Percentiles rank a stretch among this genome's conserved stretches.
Conservation (phyloP, 1,140 invertebrate genomes). For the Trichoplusia ni region DNA sequence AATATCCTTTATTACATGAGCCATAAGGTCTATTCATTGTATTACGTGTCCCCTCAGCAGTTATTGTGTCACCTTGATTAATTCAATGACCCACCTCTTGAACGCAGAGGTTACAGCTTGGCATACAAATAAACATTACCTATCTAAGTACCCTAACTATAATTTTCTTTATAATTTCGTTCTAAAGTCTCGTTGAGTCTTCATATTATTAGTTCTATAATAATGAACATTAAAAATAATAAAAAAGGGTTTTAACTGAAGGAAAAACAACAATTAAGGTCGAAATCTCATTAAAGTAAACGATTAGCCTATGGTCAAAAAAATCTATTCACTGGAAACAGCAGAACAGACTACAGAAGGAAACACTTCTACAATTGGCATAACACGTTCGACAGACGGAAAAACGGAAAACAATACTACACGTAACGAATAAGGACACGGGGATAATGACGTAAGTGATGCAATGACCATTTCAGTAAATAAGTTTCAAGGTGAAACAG, state of each 20-base stretch:
- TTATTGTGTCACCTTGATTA: constrained; percentile 28
- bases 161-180: background rate
- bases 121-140: constrained; percentile 6
- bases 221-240: too few relatives aligned
- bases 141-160: background rate
- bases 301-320: background rate
- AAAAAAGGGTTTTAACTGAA: too few relatives aligned
- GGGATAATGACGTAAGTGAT: constrained; percentile 4
- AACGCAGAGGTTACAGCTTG: constrained; percentile 5
- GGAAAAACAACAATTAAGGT: too few relatives aligned
- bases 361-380: background rate
- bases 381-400: constrained; percentile 2
- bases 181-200: constrained; percentile 2
- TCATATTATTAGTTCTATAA: too few relatives aligned
- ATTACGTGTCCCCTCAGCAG: background rate
- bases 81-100: constrained; percentile 18
- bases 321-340: background rate
- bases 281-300: too few relatives aligned
- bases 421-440: constrained; percentile 11
- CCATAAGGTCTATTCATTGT: background rate
- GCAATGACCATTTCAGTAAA: background rate
- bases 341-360: background rate
- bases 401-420: constrained; percentile 5
- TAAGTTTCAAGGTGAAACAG: constrained; percentile 5
- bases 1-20: constrained; percentile 9